A percentile compares a stretch with the other conserved stretches of the same genome.
Conservation (phyloP, 2,113 vertebrate species). For the Pitta sordida region DNA sequence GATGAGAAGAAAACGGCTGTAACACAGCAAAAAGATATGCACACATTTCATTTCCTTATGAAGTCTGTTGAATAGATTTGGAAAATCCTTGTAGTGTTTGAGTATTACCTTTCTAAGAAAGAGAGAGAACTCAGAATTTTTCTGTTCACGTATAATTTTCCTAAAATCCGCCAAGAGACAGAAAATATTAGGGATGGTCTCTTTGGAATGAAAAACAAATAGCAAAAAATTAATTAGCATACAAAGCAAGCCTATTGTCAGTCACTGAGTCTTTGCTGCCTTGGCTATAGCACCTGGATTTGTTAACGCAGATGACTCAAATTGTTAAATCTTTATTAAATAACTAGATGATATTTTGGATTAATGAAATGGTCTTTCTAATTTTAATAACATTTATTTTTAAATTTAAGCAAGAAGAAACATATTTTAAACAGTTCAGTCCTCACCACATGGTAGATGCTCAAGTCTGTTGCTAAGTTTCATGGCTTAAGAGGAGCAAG, state of each 20-base stretch:
- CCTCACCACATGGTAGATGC: not conserved
- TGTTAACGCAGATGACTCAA: slow-evolving; percentile 25
- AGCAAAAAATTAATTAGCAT: not conserved
- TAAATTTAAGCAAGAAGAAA: slow-evolving; percentile 14
- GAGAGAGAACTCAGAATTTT: not conserved
- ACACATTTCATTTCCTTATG: not conserved
- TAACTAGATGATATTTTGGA: slow-evolving; percentile 41
- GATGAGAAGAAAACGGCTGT: not conserved
- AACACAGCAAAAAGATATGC: not conserved
- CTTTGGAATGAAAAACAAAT: slow-evolving; percentile 32
- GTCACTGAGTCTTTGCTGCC: not conserved
- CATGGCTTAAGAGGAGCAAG: not conserved
- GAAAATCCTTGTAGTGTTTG: not conserved
- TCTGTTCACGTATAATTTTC: not conserved
- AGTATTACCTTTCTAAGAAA: not conserved
- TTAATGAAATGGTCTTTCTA: slow-evolving; percentile 27
- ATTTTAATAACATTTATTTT: slow-evolving; percentile 37
- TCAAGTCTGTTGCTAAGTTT: not conserved
- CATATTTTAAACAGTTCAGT: not conserved
- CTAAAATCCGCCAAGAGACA: not conserved
- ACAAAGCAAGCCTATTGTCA: slow-evolving; percentile 21
- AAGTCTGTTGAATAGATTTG: not conserved
- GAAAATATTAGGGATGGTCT: slow-evolving; percentile 7
- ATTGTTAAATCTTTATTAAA: slow-evolving; percentile 40
- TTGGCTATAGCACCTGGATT: slow-evolving; percentile 43